Base-by-base conservation (phyloP, 2,888 invertebrate genomes). In the Himalopsyche anomala region DNA sequence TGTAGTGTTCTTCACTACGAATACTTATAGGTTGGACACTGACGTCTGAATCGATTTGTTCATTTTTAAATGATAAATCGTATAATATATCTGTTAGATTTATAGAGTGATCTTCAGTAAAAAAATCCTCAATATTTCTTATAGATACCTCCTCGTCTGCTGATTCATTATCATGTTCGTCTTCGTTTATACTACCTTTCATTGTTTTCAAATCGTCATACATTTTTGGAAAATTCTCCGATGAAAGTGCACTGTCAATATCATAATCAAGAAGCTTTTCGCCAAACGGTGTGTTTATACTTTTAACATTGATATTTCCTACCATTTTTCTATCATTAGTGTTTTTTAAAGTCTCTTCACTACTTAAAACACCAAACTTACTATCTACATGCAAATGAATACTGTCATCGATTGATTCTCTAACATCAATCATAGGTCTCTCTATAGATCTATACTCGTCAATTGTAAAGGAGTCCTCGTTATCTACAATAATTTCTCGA, bases 271-370 rank as follows among this genome's bases (percentile, higher is more conserved):
- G 5, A 17, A 28, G 80, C 28, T 80, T 80, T n/a, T 19, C 12
- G 3, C 42, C 42, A 80, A 19, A 42, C 3, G 17, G 4, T 80
- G 45, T 80, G 17, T 45, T 15, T 2, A 80, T 80, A 80, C 45
- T 80, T 80, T 80, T 51, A n/a, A 45, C 80, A 80, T 80, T 80
- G 11, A 42, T 40, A 51, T 80, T 36, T 17, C 36, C 42, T 80
- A 45, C 45, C 28, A 42, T 28, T 80, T 80, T 4, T 80, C 45
- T 80, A 80, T 80, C 86, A 79, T 74, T 74, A 38, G 12, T 38
- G 15, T 74, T 74, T 38, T 36, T 74, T 89, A 54, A 90, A 55
- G 81, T 82, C 55, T 85, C 87, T 42, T 87, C 74, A 74, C 85
- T 12, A 85, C 86, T 62, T 88, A 85, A 51, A 88, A 81, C 40